These are phyloP conservation scores for Pristionchus pacificus DNA, from an alignment of 1,140 invertebrate genomes.

Conservation along the genomic window DNA sequence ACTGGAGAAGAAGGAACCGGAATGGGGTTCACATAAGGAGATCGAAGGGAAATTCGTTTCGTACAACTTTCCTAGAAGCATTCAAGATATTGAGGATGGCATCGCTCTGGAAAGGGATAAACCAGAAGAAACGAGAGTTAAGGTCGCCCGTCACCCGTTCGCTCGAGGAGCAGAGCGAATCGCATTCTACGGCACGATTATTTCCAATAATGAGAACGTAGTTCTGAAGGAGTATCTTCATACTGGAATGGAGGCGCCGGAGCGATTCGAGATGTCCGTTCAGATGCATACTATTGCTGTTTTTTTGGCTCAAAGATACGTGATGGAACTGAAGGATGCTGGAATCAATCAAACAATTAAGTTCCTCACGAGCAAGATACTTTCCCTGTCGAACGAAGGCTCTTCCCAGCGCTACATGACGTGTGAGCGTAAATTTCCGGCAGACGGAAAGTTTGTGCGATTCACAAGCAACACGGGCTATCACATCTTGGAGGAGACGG, in stretches of 20 bases:
- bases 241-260: slow-evolving; percentile 4
- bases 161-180: slow-evolving; percentile 25
- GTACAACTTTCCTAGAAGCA: slow-evolving; percentile 23
- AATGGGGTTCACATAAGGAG: not conserved
- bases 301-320: slow-evolving; percentile 22
- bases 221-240: slow-evolving; percentile 29
- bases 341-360: slow-evolving; percentile 3
- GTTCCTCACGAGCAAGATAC: slow-evolving; percentile 23
- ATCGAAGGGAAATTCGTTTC: slow-evolving; percentile 17
- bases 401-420: slow-evolving; percentile 18
- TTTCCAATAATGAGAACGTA: slow-evolving; percentile 8
- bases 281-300: slow-evolving; percentile 30
- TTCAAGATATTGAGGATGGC: slow-evolving; percentile 22
- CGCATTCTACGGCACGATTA: slow-evolving; percentile 24
- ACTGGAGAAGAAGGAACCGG: not conserved
- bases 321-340: not conserved
- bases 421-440: slow-evolving; percentile 12
- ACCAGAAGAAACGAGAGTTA: slow-evolving; percentile 14
- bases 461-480: slow-evolving; percentile 32
- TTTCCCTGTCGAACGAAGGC: not conserved
- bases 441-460: slow-evolving; percentile 10
- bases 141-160: slow-evolving; percentile 21
- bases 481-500: slow-evolving; percentile 20
- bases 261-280: slow-evolving; percentile 21
- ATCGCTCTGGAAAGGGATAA: slow-evolving; percentile 3